Evolutionary conservation across 2,797 vertebrate genomes (phyloP).

Genomic region (Argyrosomus regius): DNA sequence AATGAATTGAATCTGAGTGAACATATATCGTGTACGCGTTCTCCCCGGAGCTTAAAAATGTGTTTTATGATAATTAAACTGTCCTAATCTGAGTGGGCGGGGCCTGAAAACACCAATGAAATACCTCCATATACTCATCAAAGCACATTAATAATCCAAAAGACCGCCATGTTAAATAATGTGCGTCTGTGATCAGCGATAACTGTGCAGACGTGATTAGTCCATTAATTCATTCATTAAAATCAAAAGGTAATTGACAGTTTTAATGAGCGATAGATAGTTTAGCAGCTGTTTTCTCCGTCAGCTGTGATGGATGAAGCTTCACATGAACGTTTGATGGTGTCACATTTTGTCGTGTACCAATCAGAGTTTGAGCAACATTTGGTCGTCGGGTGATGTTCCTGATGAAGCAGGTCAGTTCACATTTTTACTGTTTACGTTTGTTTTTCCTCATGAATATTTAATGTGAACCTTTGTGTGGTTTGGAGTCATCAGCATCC

Average conservation of each 20-base stretch:
- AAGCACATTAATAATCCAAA: conserved; percentile 1
- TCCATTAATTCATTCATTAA: too few species aligned
- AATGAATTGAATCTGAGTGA: neutral
- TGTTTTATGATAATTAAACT: conserved; percentile 25
- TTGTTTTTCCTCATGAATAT: neutral
- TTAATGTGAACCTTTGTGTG: neutral
- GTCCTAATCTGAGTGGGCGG: conserved; percentile 18
- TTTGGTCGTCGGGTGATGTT: neutral
- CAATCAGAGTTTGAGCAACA: neutral
- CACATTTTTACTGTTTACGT: rapidly evolving
- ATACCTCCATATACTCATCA: too few species aligned
- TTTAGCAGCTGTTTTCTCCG: too few species aligned
- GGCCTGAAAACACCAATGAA: neutral
- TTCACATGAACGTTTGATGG: neutral
- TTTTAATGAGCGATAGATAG: too few species aligned
- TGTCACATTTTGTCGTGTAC: neutral
- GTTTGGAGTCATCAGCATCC: too few species aligned
- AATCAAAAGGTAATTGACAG: too few species aligned
- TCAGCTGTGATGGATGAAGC: too few species aligned
- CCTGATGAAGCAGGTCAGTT: neutral
- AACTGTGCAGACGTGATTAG: too few species aligned
- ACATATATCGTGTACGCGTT: neutral
- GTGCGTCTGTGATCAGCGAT: neutral
- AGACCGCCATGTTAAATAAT: neutral
- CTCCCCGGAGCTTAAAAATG: neutral